A percentile compares a stretch with the other conserved stretches of the same genome.
phyloP scores from a whole-genome alignment of 2,113 vertebrate genomes.

The Psophia crepitans region DNA sequence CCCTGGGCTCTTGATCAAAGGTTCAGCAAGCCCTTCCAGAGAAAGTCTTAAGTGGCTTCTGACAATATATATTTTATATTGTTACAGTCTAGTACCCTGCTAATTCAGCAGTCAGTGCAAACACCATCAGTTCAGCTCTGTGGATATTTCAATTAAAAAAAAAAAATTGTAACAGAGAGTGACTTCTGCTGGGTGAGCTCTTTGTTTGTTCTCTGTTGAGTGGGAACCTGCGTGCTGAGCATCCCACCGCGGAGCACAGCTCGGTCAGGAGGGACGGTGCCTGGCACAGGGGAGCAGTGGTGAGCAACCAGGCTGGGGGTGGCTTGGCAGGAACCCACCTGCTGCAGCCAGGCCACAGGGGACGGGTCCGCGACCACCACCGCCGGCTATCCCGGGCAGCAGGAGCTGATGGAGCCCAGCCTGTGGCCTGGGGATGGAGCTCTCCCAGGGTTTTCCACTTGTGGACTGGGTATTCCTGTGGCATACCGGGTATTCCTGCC shows the following conservation, averaged over 20 bases:
- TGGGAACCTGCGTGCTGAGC: fast-evolving
- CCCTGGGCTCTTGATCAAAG: conserved; percentile 24
- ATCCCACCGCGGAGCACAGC: fast-evolving
- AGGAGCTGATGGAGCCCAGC: background rate
- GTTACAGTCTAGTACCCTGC: background rate
- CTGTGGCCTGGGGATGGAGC: background rate
- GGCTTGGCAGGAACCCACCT: fast-evolving
- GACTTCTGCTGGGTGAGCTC: fast-evolving
- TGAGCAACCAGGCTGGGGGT: background rate
- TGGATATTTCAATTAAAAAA: background rate
- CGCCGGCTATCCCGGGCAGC: fast-evolving
- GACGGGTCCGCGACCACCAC: fast-evolving
- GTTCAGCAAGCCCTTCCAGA: background rate
- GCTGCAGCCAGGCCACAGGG: background rate
- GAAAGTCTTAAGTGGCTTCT: conserved; percentile 32
- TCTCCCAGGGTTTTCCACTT: background rate
- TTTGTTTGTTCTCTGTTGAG: background rate
- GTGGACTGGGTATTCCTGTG: background rate
- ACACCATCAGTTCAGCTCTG: background rate
- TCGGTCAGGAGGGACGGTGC: background rate
- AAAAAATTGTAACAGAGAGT: fast-evolving
- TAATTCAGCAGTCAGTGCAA: background rate
- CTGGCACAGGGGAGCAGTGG: fast-evolving
- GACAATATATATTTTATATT: conserved; percentile 6
- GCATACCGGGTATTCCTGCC: background rate